These are phyloP conservation scores for Ibidorhyncha struthersii DNA, from an alignment of 2,113 vertebrate genomes.

Conservation along the genomic window DNA sequence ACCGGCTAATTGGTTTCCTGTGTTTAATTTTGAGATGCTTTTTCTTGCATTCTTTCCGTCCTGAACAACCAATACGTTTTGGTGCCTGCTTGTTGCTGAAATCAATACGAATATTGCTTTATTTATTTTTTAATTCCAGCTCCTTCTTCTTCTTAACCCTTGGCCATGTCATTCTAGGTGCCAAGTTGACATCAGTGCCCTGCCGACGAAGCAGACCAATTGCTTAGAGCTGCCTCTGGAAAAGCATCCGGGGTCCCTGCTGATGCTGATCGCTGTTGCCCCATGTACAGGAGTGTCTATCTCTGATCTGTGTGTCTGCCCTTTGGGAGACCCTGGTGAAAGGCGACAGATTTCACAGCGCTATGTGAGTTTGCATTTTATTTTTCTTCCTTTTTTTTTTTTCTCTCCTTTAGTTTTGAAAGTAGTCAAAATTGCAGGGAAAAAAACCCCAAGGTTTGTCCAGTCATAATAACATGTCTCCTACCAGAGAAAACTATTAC, in stretches of 20 bases:
- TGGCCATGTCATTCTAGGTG: constrained; percentile 74
- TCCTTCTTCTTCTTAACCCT: background rate
- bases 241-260: constrained; percentile 79
- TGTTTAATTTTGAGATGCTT: background rate
- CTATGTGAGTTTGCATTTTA: constrained; percentile 78
- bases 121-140: background rate
- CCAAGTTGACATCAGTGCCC: constrained; percentile 83
- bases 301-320: constrained; percentile 84
- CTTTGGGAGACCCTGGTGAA: constrained; percentile 80
- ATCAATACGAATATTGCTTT: background rate
- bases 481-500: background rate
- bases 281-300: constrained; percentile 87
- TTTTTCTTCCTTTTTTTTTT: accelerated
- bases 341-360: constrained; percentile 75
- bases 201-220: constrained; percentile 79
- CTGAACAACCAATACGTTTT: background rate
- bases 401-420: background rate
- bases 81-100: background rate
- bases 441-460: background rate
- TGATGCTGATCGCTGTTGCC: constrained; percentile 82
- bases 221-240: constrained; percentile 80
- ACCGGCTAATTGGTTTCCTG: background rate
- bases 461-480: background rate
- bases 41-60: background rate
- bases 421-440: background rate